These are phyloP conservation scores for Adrianichthys oophorus DNA, from an alignment of 2,797 vertebrate species.

Conservation along the genomic window DNA sequence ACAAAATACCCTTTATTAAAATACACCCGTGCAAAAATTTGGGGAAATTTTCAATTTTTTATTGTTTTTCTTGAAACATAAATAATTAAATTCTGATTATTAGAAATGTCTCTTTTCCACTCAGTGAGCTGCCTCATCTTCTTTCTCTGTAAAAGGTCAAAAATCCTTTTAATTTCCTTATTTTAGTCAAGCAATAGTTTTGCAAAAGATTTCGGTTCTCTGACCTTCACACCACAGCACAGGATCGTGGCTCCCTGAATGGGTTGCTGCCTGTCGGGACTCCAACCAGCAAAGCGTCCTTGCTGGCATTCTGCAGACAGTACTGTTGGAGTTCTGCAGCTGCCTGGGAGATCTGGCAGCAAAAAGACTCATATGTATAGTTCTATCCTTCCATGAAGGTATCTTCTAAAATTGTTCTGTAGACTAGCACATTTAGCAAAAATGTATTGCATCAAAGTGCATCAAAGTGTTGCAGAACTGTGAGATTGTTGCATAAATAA, in stretches of 20 bases:
- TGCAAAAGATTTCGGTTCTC: constrained; percentile 9
- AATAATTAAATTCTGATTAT: neutral
- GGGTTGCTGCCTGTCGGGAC: constrained; percentile 94
- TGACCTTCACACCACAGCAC: constrained; percentile 83
- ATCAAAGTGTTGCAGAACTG: no score
- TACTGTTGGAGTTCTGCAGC: constrained; percentile 96
- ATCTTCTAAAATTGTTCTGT: neutral
- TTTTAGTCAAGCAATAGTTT: neutral
- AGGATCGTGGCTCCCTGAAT: constrained; percentile 93
- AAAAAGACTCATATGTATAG: neutral
- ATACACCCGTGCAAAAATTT: neutral
- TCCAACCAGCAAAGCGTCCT: constrained; percentile 91
- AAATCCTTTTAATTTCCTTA: constrained; percentile 3
- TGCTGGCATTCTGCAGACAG: constrained; percentile 93
- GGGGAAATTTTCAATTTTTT: no score
- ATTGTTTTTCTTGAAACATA: neutral
- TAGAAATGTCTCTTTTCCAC: constrained; percentile 1
- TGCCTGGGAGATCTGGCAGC: constrained; percentile 89
- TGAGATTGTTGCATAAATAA: no score
- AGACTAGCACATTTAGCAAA: neutral
- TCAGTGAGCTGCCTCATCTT: constrained; percentile 13
- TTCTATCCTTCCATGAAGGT: neutral
- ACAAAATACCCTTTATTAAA: neutral
- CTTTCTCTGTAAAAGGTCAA: constrained; percentile 33
- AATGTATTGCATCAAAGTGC: neutral